A percentile compares a stretch with the other conserved stretches of the same genome.
These are phyloP conservation scores for Megaleporinus macrocephalus DNA, from an alignment of 2,113 vertebrate species.

Conservation along the genomic window DNA sequence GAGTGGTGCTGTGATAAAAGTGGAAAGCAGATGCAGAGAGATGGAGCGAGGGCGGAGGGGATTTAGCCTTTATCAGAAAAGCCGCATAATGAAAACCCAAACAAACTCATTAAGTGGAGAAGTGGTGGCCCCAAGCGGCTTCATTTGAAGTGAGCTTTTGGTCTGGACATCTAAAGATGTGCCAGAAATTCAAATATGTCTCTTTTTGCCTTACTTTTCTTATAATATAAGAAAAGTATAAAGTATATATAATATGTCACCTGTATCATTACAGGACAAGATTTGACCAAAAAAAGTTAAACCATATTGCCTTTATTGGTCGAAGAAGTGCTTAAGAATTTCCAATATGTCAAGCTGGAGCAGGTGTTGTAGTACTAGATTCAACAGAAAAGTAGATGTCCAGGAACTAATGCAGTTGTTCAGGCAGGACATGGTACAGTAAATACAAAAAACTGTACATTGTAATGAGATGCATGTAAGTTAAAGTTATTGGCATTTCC, in stretches of 20 bases:
- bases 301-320: too few species aligned
- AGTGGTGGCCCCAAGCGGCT: neutral
- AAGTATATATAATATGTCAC: neutral
- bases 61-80: neutral
- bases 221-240: too few species aligned
- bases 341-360: too few species aligned
- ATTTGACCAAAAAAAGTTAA: too few species aligned
- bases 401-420: too few species aligned
- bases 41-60: constrained; percentile 19
- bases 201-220: neutral
- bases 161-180: neutral
- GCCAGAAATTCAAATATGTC: neutral
- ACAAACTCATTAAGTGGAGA: constrained; percentile 34
- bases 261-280: neutral
- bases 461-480: too few species aligned
- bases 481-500: too few species aligned
- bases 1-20: constrained; percentile 5
- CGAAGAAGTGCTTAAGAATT: too few species aligned
- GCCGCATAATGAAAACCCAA: constrained; percentile 16
- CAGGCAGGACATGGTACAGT: too few species aligned
- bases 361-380: too few species aligned
- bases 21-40: neutral
- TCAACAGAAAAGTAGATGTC: too few species aligned
- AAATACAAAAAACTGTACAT: too few species aligned
- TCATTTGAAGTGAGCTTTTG: constrained; percentile 8